phyloP scores from a whole-genome alignment of 2,888 invertebrate genomes.

The Odontomyia ornata region DNA sequence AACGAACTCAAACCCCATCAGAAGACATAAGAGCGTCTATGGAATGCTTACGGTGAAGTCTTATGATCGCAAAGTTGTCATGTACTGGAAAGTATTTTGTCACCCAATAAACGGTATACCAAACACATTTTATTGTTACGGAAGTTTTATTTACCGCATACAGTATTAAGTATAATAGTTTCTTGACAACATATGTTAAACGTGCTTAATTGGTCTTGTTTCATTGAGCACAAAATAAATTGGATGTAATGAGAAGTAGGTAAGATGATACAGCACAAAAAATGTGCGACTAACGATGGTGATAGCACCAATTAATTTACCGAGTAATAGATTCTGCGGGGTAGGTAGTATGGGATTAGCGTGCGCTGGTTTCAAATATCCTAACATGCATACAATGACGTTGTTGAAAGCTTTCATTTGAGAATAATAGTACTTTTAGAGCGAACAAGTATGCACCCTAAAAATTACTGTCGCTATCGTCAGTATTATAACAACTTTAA shows the following conservation, averaged over 20 bases:
- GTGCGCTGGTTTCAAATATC: too few relatives aligned
- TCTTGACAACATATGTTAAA: neutral
- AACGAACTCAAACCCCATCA: neutral
- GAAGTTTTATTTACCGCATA: neutral
- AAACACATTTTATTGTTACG: neutral
- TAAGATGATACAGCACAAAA: neutral
- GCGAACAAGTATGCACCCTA: too few relatives aligned
- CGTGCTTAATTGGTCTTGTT: neutral
- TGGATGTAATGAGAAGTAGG: neutral
- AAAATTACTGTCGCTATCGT: too few relatives aligned
- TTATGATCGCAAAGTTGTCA: slow-evolving; percentile 12
- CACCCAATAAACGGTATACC: slow-evolving; percentile 17
- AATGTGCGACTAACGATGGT: neutral
- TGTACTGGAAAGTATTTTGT: slow-evolving; percentile 34
- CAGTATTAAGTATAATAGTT: neutral
- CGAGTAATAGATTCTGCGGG: too few relatives aligned
- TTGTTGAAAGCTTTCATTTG: too few relatives aligned
- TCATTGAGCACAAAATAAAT: neutral
- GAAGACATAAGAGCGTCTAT: neutral
- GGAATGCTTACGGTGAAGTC: neutral
- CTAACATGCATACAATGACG: too few relatives aligned
- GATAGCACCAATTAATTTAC: neutral
- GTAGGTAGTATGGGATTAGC: too few relatives aligned
- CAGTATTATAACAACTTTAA: too few relatives aligned
- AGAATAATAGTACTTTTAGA: too few relatives aligned